phyloP scores from a whole-genome alignment of 2,113 vertebrate species.

The Myanophis thanlyinensis region DNA sequence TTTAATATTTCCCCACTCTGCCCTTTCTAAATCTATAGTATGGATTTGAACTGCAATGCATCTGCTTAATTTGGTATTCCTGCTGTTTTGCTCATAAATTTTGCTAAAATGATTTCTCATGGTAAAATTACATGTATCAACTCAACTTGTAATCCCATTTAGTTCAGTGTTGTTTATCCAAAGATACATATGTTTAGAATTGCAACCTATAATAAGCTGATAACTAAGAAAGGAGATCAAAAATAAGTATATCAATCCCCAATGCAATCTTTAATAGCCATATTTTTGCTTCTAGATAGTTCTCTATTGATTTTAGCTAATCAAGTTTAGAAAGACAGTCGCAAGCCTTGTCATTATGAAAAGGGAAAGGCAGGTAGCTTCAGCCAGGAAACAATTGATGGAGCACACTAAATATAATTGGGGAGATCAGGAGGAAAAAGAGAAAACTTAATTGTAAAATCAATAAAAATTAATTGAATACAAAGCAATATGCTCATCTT shows the following conservation, averaged over 20 bases:
- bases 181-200: background rate
- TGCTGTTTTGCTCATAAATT: conserved; percentile 5
- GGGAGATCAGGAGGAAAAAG: background rate
- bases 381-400: background rate
- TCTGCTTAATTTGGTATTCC: background rate
- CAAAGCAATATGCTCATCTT: conserved; percentile 14
- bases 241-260: conserved; percentile 25
- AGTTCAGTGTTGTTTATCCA: background rate
- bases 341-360: conserved; percentile 25
- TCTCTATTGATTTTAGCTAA: conserved; percentile 36
- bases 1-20: background rate
- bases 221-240: background rate
- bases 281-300: conserved; percentile 27
- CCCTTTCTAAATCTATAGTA: background rate
- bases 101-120: conserved; percentile 26
- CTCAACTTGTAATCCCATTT: background rate
- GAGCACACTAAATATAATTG: background rate
- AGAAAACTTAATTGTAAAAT: background rate
- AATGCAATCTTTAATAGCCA: conserved; percentile 34
- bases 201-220: background rate
- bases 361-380: conserved; percentile 19
- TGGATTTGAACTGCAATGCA: background rate
- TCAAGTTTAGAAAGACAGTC: conserved; percentile 19
- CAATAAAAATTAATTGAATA: conserved; percentile 21
- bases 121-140: background rate